Percentiles rank a stretch among this genome's conserved stretches.
Conservation (phyloP, 2,888 invertebrate species). For the Idaea aversata region DNA sequence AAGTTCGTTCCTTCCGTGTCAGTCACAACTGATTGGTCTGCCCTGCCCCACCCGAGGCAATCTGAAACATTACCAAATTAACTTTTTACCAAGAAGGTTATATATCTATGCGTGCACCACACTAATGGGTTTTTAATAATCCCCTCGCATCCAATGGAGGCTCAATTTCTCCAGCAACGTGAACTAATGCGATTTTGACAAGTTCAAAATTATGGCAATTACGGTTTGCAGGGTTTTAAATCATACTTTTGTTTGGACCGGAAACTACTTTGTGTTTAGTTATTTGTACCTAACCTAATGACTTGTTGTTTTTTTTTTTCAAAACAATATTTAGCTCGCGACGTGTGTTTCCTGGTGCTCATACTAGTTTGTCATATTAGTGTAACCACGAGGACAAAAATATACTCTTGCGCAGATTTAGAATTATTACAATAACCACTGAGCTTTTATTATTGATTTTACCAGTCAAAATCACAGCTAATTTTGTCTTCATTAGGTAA, state of each 20-base stretch:
- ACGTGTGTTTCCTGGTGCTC: neutral
- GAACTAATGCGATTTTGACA: slow-evolving; percentile 79
- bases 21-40: slow-evolving; percentile 68
- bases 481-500: too few relatives aligned
- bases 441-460: too few relatives aligned
- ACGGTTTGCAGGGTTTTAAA: slow-evolving; percentile 71
- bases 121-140: slow-evolving; percentile 79
- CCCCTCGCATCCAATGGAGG: slow-evolving; percentile 67
- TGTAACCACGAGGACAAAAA: too few relatives aligned
- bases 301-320: slow-evolving; percentile 18
- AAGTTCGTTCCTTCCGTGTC: slow-evolving; percentile 72
- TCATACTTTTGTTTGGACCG: slow-evolving; percentile 60
- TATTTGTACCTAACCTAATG: slow-evolving; percentile 24
- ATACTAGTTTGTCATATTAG: too few relatives aligned
- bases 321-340: slow-evolving; percentile 8
- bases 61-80: slow-evolving; percentile 68
- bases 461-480: too few relatives aligned
- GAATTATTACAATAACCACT: too few relatives aligned
- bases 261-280: slow-evolving; percentile 44
- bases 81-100: slow-evolving; percentile 66
- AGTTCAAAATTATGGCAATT: slow-evolving; percentile 76
- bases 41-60: slow-evolving; percentile 47
- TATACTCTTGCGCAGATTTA: too few relatives aligned
- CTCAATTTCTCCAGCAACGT: slow-evolving; percentile 57
- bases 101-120: slow-evolving; percentile 69